Evolutionary conservation across 2,888 invertebrate genomes (phyloP), one percentile per base, ranked within the genome.

Genomic region (Drosophila seclusa): DNA sequence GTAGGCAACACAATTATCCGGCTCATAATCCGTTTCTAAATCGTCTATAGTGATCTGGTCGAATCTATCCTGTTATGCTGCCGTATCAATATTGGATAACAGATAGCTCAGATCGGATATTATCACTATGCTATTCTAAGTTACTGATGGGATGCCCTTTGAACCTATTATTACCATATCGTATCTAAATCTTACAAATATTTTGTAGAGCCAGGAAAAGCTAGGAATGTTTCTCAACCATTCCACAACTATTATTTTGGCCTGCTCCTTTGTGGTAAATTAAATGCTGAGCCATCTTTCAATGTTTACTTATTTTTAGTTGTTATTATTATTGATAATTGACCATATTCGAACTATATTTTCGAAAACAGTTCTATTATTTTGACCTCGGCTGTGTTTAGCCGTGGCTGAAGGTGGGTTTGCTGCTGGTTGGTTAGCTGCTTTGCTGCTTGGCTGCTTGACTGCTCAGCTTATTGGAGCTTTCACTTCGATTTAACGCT

Each of bases 401-500:
- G 45, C 16, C 45, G 24, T 16, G 21, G 24, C 45, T 45, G 21
- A 11, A 21, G 21, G 11, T 42, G 2, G 21, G 1, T 21, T 21
- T 6, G 21, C 21, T 6, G 42, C 11, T 21, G 42, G 42, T 21
- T 42, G 21, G 34, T 54, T 16, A 63, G 34, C 21, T 40, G 32
- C 11, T 36, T 42, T n/a, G 48, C 45, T 50, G 52, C 10, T 31
- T 50, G 21, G 36, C 45, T 52, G 53, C 50, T 67, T 57, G 40
- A 32, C 24, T 58, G 64, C 63, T 64, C 65, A 68, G 76, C 84
- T 78, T 85, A 73, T 80, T 74, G 76, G 59, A 68, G 72, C 74
- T 69, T 81, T 87, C 73, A 74, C 79, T 81, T 81, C 89, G 84
- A 84, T 87, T 89, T 89, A 81, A 76, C 84, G 89, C 87, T 89